A percentile compares a stretch with the other conserved stretches of the same genome.
Conservation (phyloP, 1,140 invertebrate genomes). For the Polyergus mexicanus region DNA sequence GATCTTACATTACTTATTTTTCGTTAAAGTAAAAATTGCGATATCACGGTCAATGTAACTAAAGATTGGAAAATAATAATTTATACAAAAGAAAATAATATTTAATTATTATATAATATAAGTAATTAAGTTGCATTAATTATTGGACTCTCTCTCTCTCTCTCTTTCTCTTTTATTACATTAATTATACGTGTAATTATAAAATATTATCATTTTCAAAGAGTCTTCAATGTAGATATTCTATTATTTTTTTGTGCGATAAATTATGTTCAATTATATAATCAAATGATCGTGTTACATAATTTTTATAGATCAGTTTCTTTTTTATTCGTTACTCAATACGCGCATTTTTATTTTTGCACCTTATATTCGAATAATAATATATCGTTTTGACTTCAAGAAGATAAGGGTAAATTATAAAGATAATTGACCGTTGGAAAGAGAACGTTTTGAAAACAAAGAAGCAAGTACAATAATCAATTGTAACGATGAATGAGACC, state of each 20-base stretch:
- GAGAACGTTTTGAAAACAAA: conserved; percentile 57
- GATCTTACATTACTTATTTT: not conserved
- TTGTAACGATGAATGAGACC: conserved; percentile 59
- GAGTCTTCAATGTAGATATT: not conserved
- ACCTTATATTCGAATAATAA: conserved; percentile 16
- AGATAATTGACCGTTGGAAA: conserved; percentile 48
- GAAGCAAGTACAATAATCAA: conserved; percentile 52
- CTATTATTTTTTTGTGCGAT: not conserved
- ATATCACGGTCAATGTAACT: no score
- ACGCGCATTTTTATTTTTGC: conserved; percentile 27
- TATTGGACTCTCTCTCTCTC: not conserved
- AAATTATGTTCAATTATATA: conserved; percentile 10
- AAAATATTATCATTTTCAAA: conserved; percentile 5
- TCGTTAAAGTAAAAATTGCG: not conserved
- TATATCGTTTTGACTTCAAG: conserved; percentile 5
- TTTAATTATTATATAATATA: not conserved
- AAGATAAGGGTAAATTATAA: conserved; percentile 39
- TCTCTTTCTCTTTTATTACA: not conserved
- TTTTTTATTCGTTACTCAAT: not conserved
- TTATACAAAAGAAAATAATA: not conserved
- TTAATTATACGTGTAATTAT: not conserved
- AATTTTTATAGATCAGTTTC: not conserved
- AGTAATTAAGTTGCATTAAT: not conserved
- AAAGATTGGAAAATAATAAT: not conserved
- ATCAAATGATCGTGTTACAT: conserved; percentile 4